Evolutionary conservation across 2,888 invertebrate species (phyloP).

Genomic region (Sinohyriopsis cumingii): DNA sequence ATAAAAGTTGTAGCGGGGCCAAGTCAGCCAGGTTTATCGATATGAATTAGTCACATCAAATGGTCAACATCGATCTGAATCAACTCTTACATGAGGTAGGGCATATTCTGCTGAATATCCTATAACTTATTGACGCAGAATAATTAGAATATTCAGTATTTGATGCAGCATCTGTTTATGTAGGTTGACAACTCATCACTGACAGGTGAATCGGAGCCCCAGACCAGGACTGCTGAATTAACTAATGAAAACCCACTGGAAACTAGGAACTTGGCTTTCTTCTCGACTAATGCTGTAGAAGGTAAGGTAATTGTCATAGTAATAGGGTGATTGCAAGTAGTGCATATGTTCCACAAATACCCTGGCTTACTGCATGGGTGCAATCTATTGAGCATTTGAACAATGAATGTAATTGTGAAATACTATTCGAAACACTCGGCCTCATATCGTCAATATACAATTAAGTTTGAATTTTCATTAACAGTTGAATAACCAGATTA

Average conservation of each 20-base stretch:
- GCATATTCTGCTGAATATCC: too few relatives aligned
- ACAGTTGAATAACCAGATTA: too few relatives aligned
- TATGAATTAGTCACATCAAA: too few relatives aligned
- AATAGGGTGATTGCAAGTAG: not conserved
- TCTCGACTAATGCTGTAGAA: slow-evolving; percentile 85
- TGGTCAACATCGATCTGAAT: too few relatives aligned
- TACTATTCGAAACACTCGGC: too few relatives aligned
- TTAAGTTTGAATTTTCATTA: too few relatives aligned
- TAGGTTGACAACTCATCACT: slow-evolving; percentile 80
- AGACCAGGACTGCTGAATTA: slow-evolving; percentile 77
- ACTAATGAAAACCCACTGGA: slow-evolving; percentile 83
- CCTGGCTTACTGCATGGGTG: not conserved
- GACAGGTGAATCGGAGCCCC: slow-evolving; percentile 85
- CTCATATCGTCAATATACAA: too few relatives aligned
- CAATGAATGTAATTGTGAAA: too few relatives aligned
- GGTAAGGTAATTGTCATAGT: slow-evolving; percentile 72
- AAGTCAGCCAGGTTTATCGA: too few relatives aligned
- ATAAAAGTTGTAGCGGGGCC: too few relatives aligned
- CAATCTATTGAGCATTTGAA: not conserved
- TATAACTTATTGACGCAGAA: too few relatives aligned
- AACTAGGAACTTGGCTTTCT: slow-evolving; percentile 86
- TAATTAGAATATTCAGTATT: not conserved
- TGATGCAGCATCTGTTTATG: not conserved
- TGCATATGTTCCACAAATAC: not conserved
- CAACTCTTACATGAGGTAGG: too few relatives aligned